Conservation (phyloP, 2,113 vertebrate genomes). For the Seriola quinqueradiata region DNA sequence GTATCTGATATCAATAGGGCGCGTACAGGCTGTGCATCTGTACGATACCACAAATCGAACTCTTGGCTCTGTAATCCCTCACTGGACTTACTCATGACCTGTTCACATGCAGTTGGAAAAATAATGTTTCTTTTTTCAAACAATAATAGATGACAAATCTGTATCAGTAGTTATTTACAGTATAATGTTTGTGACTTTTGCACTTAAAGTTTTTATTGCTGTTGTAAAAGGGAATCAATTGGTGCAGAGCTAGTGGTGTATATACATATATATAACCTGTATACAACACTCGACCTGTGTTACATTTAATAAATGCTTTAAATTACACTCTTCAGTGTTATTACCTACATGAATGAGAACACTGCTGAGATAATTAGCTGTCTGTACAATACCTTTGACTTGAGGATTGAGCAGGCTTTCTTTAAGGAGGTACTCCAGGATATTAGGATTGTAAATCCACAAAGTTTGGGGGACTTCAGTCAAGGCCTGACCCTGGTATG, state of each 20-base stretch:
- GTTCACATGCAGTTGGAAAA: neutral
- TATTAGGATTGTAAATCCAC: too few species aligned
- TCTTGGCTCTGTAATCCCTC: slow-evolving; percentile 27
- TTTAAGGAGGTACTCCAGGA: too few species aligned
- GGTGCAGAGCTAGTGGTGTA: neutral
- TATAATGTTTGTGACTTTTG: neutral
- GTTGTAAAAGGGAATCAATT: neutral
- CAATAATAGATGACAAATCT: neutral
- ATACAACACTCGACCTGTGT: neutral
- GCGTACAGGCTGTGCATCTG: neutral
- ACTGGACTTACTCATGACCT: slow-evolving; percentile 12
- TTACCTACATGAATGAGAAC: neutral
- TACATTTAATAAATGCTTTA: neutral
- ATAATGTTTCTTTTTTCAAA: neutral
- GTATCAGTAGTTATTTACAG: fast-evolving
- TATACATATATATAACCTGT: slow-evolving; percentile 1
- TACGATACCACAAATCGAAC: slow-evolving; percentile 31
- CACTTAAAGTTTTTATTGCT: neutral
- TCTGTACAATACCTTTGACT: neutral
- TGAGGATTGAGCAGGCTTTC: too few species aligned
- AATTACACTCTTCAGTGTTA: neutral
- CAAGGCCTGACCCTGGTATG: too few species aligned
- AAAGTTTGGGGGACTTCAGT: too few species aligned
- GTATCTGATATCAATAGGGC: slow-evolving; percentile 51
- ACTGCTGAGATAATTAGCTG: neutral